Evolutionary conservation across 1,140 invertebrate species (phyloP), one percentile per base, ranked within the genome.

Genomic region (Nylanderia fulva): DNA sequence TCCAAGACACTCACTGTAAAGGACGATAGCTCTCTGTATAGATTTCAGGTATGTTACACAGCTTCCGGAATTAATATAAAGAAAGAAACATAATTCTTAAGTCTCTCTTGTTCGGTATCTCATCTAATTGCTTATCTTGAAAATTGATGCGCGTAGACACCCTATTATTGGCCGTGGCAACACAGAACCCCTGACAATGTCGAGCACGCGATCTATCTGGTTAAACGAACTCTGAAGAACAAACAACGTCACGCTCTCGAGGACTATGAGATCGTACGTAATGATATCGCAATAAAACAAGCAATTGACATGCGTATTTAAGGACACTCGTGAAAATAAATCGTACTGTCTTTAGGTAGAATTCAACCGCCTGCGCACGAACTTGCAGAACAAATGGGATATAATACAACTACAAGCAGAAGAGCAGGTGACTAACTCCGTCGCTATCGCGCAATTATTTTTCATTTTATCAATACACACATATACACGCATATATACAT

Each of bases 21-120:
- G 95, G 98, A 99, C 95, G 98, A 99, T 95, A 98, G 97, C 93
- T 98, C 98, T 92, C 96, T 99, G 79, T 99, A 99, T 95, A 97
- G 98, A 94, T 99, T 99, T 96, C 98, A 98, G 97, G 98, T 98
- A 95, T 95, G 93, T 86, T 52, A 27, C 56, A 69, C 45, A 48
- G 13, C 15, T 18, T 48, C 15, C 60, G 60, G 74, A 71, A n/a
- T n/a, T n/a, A 29, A 24, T 1, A 24, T 71, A 66, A 58, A 39
- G 18, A 48, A 60, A 13, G 24, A 29, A 58, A 66, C 24, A 24
- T 45, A 1, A 27, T 27, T 29, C 15, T 11, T 11, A 11, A 39
- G 1, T 74, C 18, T 74, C 18, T 15, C 4, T 48, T 1, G 15
- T 33, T 36, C 52, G 8, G 18, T 15, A 60, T 61, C n/a, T n/a